Base-by-base conservation (phyloP, 1,140 invertebrate species). In the Drosophila aff. region DNA sequence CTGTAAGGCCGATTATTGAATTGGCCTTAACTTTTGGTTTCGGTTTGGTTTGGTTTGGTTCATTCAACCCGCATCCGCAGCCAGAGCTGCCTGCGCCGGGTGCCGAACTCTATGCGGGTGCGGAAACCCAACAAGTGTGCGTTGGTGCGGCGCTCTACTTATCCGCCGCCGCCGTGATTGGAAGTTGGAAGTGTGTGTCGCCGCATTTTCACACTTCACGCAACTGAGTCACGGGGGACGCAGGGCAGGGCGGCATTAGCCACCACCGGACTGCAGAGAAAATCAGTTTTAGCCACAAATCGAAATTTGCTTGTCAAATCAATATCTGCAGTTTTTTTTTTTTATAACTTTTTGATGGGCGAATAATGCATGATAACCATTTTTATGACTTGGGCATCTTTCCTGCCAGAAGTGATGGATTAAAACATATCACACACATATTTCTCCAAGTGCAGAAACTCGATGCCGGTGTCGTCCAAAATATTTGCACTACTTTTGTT, bases 61-160 rank as follows among this genome's bases (percentile, higher is more conserved):
- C 81, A 60, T 87, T 87, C 77, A 87, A 76, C 84, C 66, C 60
- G 60, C 38, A 61, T 40, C 50, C 66, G 44, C 57, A 71, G 28
- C 57, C 38, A 23, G 52, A 55, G 52, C 52, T 23, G 33, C 33
- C 21, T 61, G 50, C 61, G 67, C 58, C 28, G 38, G 63, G 21
- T 31, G 21, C 16, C 40, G 40, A 60, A 61, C 53, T 55, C 53
- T 55, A 31, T 44, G 40, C 52, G 40, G 71, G 55, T 62, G 44
- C 44, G 58, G 85, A 90, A 90, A 79, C 85, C 85, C 85, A 90
- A 90, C 85, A 90, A 90, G 85, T 90, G 85, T 82, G 72, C 61
- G 63, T 66, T 40, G 36, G 15, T 55, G 33, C 57, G 68, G 59
- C 63, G 83, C 80, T 82, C 81, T 69, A 89, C 65, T 79, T 84